Evolutionary conservation across 2,797 vertebrate genomes (phyloP), one percentile per base, ranked within the genome.

Genomic region (Lepidocolaptes lacrymiger): DNA sequence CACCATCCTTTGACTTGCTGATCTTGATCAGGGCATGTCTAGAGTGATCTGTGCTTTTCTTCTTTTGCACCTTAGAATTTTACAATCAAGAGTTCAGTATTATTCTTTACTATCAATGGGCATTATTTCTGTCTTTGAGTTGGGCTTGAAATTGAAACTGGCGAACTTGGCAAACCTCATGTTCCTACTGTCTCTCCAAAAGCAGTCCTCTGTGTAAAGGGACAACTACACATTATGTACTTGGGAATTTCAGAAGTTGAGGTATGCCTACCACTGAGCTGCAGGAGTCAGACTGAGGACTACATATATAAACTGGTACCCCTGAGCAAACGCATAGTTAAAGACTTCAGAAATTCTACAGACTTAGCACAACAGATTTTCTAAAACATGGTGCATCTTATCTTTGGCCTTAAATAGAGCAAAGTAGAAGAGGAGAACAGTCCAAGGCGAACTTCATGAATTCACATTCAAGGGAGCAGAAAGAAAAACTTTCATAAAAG

Each of bases 361-460:
- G 58, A 77, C 48, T 67, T 48, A 63, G 61, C 56, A 91, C 30
- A 88, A 82, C 22, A 85, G 84, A 83, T 91, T 63, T 86, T 81
- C 34, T 68, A 81, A 78, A 84, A 89, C 4, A 9, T 14, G 52
- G 36, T 58, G 44, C 67, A 66, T 69, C 36, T 74, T 66, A 83
- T 94, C 94, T 96, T 97, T 96, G 93, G 89, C 77, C 41, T 91
- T 75, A 76, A 81, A 67, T 15, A 77, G 52, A 20, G 26, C 74
- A 61, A 96, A 86, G 51, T 19, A 92, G 52, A 64, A 84, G 30
- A 20, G 88, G 22, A 86, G 48, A 91, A 94, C 67, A 93, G 79
- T 92, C 59, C 76, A 84, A 91, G 49, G 49, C 1, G 8, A 94
- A 79, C 22, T 68, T 86, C 20, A 78, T 22, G 55, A 93, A 90